Base-by-base conservation (phyloP, 2,888 invertebrate genomes). In the Celastrina argiolus region DNA sequence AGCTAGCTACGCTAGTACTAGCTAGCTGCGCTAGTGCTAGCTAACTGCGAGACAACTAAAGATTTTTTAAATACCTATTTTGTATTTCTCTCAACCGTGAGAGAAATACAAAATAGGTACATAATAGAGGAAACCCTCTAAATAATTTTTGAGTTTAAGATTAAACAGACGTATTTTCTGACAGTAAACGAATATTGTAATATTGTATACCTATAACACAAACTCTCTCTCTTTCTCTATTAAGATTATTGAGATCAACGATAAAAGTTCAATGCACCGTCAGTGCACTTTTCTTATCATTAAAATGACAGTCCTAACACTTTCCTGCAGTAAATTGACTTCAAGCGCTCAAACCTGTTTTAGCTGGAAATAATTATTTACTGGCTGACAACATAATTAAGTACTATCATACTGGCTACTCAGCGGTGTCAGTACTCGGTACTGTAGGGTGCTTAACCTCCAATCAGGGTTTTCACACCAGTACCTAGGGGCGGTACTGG, bases 381-480 rank as follows among this genome's bases (percentile, higher is more conserved):
- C 61, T 10, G 36, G 18, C 61, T 61, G 61, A 61, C 61, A 61
- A 61, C 39, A 61, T 61, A 61, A 61, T 61, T 61, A 59, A 59
- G 59, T 34, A 56, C 56, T 28, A 36, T 61, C 61, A 39, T 39
- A 18, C 36, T 31, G 14, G 61, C 56, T 16, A 34, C 39, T 22
- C 36, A 39, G 45, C 8, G 12, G 51, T 51, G 51, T 51, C 51
- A 14, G 51, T 51, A 51, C 51, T 51, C 22, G 4, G 28, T 4
- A 28, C 28, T 3, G 22, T 26, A 51, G 22, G 51, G 51, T 22
- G 26, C 12, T 51, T 51, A 51, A 26, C 51, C 51, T 22, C 14
- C 12, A 51, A 51, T 51, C 51, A 26, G 22, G 26, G 22, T 51
- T 51, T 51, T 51, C 51, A 51, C 51, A 26, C 51, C 26, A 18